Evolutionary conservation across 2,888 invertebrate genomes (phyloP), one percentile per base, ranked within the genome.

Genomic region (Agrenia bidenticulata): DNA sequence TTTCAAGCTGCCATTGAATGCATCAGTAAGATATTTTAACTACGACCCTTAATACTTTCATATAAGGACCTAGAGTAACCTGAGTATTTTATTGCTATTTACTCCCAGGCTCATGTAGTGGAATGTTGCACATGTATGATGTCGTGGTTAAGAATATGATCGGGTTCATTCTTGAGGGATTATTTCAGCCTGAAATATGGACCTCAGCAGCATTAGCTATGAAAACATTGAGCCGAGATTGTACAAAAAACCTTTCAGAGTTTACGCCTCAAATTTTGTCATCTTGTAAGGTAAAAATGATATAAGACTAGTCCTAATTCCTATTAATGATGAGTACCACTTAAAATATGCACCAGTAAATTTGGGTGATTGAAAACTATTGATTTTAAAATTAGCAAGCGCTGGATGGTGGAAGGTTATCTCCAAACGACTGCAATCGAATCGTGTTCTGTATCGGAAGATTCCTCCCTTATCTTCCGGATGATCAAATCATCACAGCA

Each of bases 1-100:
- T 75, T 72, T 39, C 73, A 73, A 59, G 72, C 72, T 21, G 75
- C 75, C 17, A 70, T 73, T 53, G 75, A 75, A 57, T 75, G 75
- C 60, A 73, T 75, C 32, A 75, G 75, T 75, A 68, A 64, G 72
- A 53, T 11, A 27, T 53, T 23, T 15, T 53, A 13, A 53, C 23
- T 53, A 15, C n/a, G n/a, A n/a, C n/a, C n/a, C 60, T 9, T 49
- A 11, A 55, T 61, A 24, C 41, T 19, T 19, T 32, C n/a, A 53
- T 37, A 17, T 19, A 24, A 58, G 49, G 27, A n/a, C n/a, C n/a
- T n/a, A 9, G 39, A 39, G 39, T 39, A 11, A 15, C 9, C n/a
- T n/a, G n/a, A n/a, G n/a, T n/a, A n/a, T n/a, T n/a, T n/a, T n/a
- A 26, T 9, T 15, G 37, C 9, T 54, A 13, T 32, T n/a, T n/a